phyloP scores from a whole-genome alignment of 1,140 invertebrate genomes.

The Drosophila elegans region DNA sequence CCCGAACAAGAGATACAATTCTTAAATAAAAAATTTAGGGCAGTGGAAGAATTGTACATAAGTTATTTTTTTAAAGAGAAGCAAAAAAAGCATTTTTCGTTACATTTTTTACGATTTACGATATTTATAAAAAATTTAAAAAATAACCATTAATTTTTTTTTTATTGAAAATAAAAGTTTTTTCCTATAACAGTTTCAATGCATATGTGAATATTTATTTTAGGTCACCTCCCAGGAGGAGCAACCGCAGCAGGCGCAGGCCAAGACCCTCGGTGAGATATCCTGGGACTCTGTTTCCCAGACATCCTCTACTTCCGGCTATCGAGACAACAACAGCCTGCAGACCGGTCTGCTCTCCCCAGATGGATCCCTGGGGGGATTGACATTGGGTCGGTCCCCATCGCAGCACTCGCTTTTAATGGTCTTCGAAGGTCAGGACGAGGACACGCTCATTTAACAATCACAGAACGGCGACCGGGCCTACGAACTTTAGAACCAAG shows the following conservation, averaged over 20 bases:
- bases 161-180: no score
- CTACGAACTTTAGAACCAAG: conserved; percentile 65
- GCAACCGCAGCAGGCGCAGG: conserved; percentile 59
- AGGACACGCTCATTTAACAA: conserved; percentile 90
- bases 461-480: conserved; percentile 81
- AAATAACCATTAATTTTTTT: no score
- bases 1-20: no score
- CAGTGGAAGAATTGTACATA: no score
- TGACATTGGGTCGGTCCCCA: conserved; percentile 84
- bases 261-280: conserved; percentile 85
- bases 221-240: conserved; percentile 76
- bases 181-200: conserved; percentile 11
- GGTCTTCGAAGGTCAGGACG: conserved; percentile 90
- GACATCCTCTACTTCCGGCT: conserved; percentile 93
- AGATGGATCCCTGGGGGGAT: conserved; percentile 78
- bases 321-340: conserved; percentile 88
- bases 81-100: no score
- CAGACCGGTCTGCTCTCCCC: conserved; percentile 87
- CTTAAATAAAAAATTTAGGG: no score
- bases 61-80: no score
- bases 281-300: conserved; percentile 92
- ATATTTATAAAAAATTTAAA: no score
- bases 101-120: no score
- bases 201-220: conserved; percentile 50
- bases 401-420: conserved; percentile 89